Base-by-base conservation (phyloP, 2,888 invertebrate species). In the Fragum fragum region DNA sequence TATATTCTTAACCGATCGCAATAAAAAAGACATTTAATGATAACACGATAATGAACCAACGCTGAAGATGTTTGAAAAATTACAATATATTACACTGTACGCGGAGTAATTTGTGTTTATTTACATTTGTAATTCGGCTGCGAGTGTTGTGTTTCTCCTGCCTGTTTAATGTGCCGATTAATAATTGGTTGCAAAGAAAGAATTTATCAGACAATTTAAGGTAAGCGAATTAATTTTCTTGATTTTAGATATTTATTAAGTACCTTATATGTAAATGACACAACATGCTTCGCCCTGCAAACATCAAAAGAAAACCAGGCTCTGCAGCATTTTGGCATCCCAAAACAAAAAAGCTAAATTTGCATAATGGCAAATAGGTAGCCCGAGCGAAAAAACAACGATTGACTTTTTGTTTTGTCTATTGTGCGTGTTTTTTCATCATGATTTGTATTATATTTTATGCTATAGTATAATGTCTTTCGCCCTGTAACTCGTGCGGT, bases 41-140 rank as follows among this genome's bases (percentile, higher is more conserved):
- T n/a, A n/a, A n/a, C n/a, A n/a, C n/a, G n/a, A n/a, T n/a, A n/a
- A n/a, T n/a, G n/a, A n/a, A n/a, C n/a, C n/a, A n/a, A n/a, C n/a
- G n/a, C n/a, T n/a, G n/a, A n/a, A n/a, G n/a, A n/a, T n/a, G n/a
- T n/a, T n/a, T n/a, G n/a, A n/a, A n/a, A 36, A 36, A 36, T 36
- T 36, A 3, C 5, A 16, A n/a, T 7, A n/a, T 52, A 21, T 36
- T 36, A 36, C 23, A 57, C 23, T 32, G 63, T 68, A 76, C 61
- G 92, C 92, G 92, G 75, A 92, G 70, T 86, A 84, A 92, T 93
- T 88, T 93, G 88, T 93, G 91, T 92, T 89, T 93, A 90, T 93
- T 93, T 93, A 92, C 91, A 80, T 88, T 88, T 87, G 90, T 90
- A 88, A 90, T 89, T 88, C 89, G 91, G 88, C 88, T 85, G 73